phyloP scores from a whole-genome alignment of 2,888 invertebrate species.

The Macrophya alboannulata region DNA sequence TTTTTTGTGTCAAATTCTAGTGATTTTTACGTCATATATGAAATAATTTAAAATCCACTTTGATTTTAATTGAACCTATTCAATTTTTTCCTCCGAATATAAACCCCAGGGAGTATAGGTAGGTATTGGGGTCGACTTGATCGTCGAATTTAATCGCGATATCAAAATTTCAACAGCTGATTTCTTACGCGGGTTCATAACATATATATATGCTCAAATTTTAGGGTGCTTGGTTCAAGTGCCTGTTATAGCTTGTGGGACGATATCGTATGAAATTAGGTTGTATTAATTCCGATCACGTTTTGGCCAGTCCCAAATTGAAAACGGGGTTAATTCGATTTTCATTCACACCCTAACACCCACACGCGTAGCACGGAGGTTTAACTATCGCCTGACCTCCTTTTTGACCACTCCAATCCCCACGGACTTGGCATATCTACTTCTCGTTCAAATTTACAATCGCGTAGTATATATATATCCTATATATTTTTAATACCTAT shows the following conservation, averaged over 20 bases:
- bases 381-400: neutral
- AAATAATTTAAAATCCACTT: neutral
- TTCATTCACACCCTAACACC: conserved; percentile 28
- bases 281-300: conserved; percentile 42
- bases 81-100: conserved; percentile 2
- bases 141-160: conserved; percentile 24
- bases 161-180: conserved; percentile 15
- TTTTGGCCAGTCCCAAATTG: conserved; percentile 47
- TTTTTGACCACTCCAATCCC: neutral
- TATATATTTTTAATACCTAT: neutral
- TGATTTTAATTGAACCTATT: conserved; percentile 21
- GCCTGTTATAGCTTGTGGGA: conserved; percentile 20
- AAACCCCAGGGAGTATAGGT: neutral
- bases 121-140: neutral
- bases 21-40: neutral
- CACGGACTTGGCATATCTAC: neutral
- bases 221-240: conserved; percentile 22
- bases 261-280: conserved; percentile 33
- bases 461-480: neutral
- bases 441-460: neutral
- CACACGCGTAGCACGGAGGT: neutral
- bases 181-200: conserved; percentile 20
- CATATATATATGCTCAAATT: conserved; percentile 37
- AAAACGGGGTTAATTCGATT: conserved; percentile 48
- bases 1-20: neutral